phyloP scores from a whole-genome alignment of 2,888 invertebrate genomes.

The Pollenia angustigena region DNA sequence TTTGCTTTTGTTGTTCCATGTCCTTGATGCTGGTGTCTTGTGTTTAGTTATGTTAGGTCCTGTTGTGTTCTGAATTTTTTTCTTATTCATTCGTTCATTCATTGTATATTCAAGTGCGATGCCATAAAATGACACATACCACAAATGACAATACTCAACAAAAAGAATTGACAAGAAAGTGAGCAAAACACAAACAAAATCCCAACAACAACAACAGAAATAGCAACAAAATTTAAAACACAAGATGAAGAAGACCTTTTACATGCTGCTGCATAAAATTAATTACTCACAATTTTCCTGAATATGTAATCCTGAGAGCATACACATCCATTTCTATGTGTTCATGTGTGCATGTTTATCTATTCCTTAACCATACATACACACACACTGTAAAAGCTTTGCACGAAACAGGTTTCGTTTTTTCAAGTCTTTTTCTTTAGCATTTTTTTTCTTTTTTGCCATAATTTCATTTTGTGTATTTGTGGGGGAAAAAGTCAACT shows the following conservation, averaged over 20 bases:
- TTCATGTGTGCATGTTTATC: background rate
- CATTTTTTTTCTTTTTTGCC: conserved; percentile 20
- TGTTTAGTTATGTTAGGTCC: conserved; percentile 21
- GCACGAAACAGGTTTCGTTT: conserved; percentile 35
- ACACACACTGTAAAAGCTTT: background rate
- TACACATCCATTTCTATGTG: background rate
- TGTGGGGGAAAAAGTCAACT: conserved; percentile 25
- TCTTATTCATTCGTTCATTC: conserved; percentile 21
- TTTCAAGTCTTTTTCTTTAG: conserved; percentile 16
- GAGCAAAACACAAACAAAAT: conserved; percentile 39
- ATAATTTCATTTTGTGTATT: conserved; percentile 18
- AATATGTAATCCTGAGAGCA: conserved; percentile 65
- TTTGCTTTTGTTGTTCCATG: conserved; percentile 11
- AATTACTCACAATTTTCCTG: conserved; percentile 69
- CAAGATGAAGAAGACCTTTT: conserved; percentile 47
- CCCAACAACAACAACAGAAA: conserved; percentile 27
- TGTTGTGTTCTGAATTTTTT: conserved; percentile 14
- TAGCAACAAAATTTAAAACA: conserved; percentile 3
- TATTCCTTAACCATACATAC: background rate
- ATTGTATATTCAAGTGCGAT: conserved; percentile 67
- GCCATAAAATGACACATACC: conserved; percentile 66
- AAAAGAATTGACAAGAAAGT: conserved; percentile 66
- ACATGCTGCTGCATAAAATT: conserved; percentile 72
- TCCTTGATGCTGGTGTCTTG: conserved; percentile 26
- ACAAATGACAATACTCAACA: conserved; percentile 50